Evolutionary conservation across 2,888 invertebrate genomes (phyloP).

Genomic region (Mimas tiliae): DNA sequence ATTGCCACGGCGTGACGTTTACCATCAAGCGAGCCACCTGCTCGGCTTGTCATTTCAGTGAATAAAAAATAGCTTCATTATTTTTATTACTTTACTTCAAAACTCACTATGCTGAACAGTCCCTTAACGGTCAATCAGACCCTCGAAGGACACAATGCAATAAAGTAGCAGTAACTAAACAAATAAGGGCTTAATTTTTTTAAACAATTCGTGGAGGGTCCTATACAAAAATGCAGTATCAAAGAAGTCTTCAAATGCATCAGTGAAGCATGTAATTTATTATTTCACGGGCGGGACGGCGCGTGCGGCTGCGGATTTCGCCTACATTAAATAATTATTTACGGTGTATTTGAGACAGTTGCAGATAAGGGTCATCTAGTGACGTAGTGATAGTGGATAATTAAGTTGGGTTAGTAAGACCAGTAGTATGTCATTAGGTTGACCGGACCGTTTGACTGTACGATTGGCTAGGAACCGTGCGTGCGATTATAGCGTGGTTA

Average conservation of each 20-base stretch:
- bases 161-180: neutral
- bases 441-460: too few relatives aligned
- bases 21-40: too few relatives aligned
- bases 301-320: conserved; percentile 67
- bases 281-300: conserved; percentile 70
- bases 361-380: neutral
- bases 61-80: too few relatives aligned
- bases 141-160: neutral
- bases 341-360: conserved; percentile 34
- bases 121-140: neutral
- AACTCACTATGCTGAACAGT: neutral
- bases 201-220: conserved; percentile 1
- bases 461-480: too few relatives aligned
- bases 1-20: too few relatives aligned
- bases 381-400: too few relatives aligned
- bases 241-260: conserved; percentile 55
- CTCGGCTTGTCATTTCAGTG: too few relatives aligned
- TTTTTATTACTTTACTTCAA: neutral
- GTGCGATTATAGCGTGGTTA: too few relatives aligned
- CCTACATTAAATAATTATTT: conserved; percentile 76
- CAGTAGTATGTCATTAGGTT: too few relatives aligned
- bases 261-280: conserved; percentile 70
- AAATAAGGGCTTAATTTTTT: conserved; percentile 8
- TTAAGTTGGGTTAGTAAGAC: too few relatives aligned
- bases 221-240: conserved; percentile 42